phyloP scores from a whole-genome alignment of 2,797 vertebrate species.

The Emys orbicularis region DNA sequence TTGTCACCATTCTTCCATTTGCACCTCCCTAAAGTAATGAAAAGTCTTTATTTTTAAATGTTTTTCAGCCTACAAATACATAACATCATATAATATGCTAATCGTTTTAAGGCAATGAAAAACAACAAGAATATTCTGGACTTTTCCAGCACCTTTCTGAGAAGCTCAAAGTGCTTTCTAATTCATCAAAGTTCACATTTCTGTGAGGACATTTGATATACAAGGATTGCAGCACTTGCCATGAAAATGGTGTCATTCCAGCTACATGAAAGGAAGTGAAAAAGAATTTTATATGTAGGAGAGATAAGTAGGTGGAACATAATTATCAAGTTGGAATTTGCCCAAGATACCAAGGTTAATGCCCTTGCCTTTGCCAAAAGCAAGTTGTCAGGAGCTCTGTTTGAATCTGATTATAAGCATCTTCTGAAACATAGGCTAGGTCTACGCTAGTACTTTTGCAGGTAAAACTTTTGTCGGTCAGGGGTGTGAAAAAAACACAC shows the following conservation, averaged over 20 bases:
- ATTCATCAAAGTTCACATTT: not conserved
- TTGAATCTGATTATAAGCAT: not conserved
- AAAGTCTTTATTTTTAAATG: not conserved
- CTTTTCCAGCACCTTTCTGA: not conserved
- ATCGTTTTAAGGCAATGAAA: too few species aligned
- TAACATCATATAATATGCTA: too few species aligned
- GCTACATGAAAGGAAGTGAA: not conserved
- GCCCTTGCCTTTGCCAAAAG: not conserved
- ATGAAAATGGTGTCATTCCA: not conserved
- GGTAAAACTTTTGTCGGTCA: too few species aligned
- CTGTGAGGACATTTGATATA: not conserved
- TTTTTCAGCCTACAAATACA: too few species aligned
- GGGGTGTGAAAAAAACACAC: too few species aligned
- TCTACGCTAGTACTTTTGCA: too few species aligned
- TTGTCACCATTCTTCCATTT: not conserved
- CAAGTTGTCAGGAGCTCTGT: not conserved
- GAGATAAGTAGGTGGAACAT: not conserved
- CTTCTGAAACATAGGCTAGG: not conserved
- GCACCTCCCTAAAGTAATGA: not conserved
- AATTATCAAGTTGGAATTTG: not conserved
- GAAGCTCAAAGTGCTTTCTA: not conserved
- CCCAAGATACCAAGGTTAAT: not conserved
- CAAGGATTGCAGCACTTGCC: not conserved
- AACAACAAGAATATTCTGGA: not conserved
- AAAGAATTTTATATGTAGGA: not conserved